Base-by-base conservation (phyloP, 2,797 vertebrate species). In the Uromys caudimaculatus region DNA sequence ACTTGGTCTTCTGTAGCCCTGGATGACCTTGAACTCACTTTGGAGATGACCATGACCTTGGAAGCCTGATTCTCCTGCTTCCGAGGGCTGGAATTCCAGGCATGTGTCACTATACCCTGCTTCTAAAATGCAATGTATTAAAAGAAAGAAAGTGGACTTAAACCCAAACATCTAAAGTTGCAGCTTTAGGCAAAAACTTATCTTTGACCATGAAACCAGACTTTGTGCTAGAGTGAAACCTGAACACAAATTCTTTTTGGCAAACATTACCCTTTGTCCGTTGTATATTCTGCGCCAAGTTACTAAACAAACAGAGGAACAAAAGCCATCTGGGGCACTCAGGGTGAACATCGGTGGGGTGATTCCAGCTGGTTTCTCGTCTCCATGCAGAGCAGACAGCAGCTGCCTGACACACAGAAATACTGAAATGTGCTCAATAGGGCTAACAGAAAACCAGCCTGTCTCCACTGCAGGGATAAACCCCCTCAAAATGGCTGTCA, bases 391-490 rank as follows among this genome's bases (percentile, higher is more conserved):
- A 78, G 91, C 2, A 90, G 89, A 91, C 35, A 78, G 1, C 60
- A 88, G 38, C 85, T 90, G 89, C 27, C 11, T 58, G 41, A 73
- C n/a, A 35, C 47, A 64, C 35, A 95, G 95, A 96, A 92, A 91
- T 79, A 94, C 0, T 21, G 69, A 94, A 92, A 92, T 32, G 93
- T 83, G 35, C 41, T 84, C 86, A 92, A 91, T 79, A 95, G 89
- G 50, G 64, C 69, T 83, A 62, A 90, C 50, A 67, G 82, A 67
- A 90, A 96, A 87, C 76, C 83, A 89, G 87, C 21, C 41, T 62
- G 41, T 96, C 89, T 96, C 44, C 6, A 29, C 32, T 9, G 71
- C 78, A 87, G 84, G 89, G 89, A 94, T 82, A 90, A 97, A 89
- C 93, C 41, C 5, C 77, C 83, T 95, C 79, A 81, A 91, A 96